A percentile compares a stretch with the other conserved stretches of the same genome.
phyloP scores from a whole-genome alignment of 2,888 invertebrate species.

The Andricus quercusramuli region DNA sequence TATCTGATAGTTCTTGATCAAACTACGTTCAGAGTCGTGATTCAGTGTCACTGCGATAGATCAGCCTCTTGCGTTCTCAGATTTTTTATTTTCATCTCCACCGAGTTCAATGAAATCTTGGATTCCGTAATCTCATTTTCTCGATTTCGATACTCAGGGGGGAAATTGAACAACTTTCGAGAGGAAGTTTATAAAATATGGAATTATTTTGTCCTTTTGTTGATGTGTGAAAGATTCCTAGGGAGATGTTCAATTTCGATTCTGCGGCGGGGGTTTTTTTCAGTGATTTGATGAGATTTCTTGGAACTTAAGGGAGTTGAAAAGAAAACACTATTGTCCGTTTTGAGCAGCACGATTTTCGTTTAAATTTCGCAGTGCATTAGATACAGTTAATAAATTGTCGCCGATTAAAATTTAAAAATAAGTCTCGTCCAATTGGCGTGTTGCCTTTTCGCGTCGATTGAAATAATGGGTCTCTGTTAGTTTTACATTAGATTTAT shows the following conservation, averaged over 20 bases:
- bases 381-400: conserved; percentile 4
- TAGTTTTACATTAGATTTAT: conserved; percentile 67
- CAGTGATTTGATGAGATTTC: conserved; percentile 45
- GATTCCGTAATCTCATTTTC: neutral
- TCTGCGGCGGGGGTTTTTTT: conserved; percentile 44
- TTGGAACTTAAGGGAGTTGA: conserved; percentile 35
- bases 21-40: conserved; percentile 27
- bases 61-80: conserved; percentile 22
- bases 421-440: conserved; percentile 50
- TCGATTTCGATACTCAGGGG: neutral
- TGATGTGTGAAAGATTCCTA: neutral
- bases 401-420: conserved; percentile 1
- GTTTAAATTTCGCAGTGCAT: conserved; percentile 18
- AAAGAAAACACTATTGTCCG: conserved; percentile 16
- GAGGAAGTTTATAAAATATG: neutral
- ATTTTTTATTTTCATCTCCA: conserved; percentile 20
- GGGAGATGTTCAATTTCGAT: conserved; percentile 35
- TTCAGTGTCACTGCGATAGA: conserved; percentile 8
- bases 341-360: conserved; percentile 51
- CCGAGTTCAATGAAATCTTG: conserved; percentile 11
- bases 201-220: conserved; percentile 1
- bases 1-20: conserved; percentile 34
- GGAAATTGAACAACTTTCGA: conserved; percentile 5
- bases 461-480: conserved; percentile 58
- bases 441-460: conserved; percentile 54